Conservation (phyloP, 2,888 invertebrate species). For the Cryptocephalus moraei region DNA sequence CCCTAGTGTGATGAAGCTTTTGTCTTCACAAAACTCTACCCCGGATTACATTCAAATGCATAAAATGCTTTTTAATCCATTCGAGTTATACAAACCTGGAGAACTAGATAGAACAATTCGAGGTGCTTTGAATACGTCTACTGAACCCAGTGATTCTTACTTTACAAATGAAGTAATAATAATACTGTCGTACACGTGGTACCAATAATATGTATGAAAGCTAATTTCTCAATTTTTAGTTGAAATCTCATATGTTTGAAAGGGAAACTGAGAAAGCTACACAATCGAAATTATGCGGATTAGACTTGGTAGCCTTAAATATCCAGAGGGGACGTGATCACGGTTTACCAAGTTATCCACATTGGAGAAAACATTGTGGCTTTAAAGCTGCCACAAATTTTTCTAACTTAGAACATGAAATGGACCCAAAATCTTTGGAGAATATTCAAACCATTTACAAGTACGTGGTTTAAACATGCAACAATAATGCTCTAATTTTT, state of each 20-base stretch:
- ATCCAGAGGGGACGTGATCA: slow-evolving; percentile 86
- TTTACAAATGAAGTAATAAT: slow-evolving; percentile 44
- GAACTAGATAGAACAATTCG: slow-evolving; percentile 54
- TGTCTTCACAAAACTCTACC: slow-evolving; percentile 43
- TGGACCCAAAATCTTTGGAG: slow-evolving; percentile 53
- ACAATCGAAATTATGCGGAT: slow-evolving; percentile 48
- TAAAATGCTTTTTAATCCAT: slow-evolving; percentile 74
- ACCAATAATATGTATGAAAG: not conserved
- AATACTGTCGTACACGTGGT: no score
- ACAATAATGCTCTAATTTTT: not conserved
- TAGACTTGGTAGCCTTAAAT: slow-evolving; percentile 79
- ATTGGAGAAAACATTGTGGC: slow-evolving; percentile 69
- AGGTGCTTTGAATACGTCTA: slow-evolving; percentile 56
- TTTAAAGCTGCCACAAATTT: slow-evolving; percentile 52
- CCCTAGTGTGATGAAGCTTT: slow-evolving; percentile 61
- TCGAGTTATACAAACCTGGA: slow-evolving; percentile 50
- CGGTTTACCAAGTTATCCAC: slow-evolving; percentile 68
- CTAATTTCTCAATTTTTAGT: slow-evolving; percentile 36
- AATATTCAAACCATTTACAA: slow-evolving; percentile 56
- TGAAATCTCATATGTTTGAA: slow-evolving; percentile 61
- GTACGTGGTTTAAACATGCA: slow-evolving; percentile 31
- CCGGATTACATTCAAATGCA: slow-evolving; percentile 60
- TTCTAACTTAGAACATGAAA: slow-evolving; percentile 50
- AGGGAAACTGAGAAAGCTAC: slow-evolving; percentile 25
- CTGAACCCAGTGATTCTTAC: slow-evolving; percentile 51